phyloP scores from a whole-genome alignment of 2,113 vertebrate genomes.

The Muscicapa adusta region DNA sequence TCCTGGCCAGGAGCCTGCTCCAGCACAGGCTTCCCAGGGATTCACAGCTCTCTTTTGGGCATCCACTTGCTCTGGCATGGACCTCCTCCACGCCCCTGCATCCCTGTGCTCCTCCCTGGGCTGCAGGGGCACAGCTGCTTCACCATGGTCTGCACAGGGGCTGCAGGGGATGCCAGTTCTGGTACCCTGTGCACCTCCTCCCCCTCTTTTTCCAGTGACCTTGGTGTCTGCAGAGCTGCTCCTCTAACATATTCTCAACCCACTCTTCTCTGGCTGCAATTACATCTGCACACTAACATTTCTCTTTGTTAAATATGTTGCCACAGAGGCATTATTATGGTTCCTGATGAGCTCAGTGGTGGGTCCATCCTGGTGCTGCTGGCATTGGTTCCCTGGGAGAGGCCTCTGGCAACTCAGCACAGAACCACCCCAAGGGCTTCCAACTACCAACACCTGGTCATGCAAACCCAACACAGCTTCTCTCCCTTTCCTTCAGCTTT shows the following conservation, averaged over 20 bases:
- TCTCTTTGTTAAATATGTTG: not conserved
- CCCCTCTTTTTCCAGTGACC: not conserved
- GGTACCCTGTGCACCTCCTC: not conserved
- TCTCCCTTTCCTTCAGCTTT: not conserved
- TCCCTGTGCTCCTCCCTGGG: not conserved
- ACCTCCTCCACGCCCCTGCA: not conserved
- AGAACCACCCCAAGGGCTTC: not conserved
- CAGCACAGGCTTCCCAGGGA: not conserved
- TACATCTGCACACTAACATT: not conserved
- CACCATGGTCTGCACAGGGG: accelerated
- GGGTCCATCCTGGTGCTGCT: not conserved
- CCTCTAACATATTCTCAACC: not conserved
- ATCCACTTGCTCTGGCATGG: not conserved
- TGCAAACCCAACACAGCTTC: accelerated
- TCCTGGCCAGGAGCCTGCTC: not conserved
- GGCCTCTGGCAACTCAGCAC: not conserved
- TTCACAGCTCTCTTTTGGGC: not conserved
- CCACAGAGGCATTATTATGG: not conserved
- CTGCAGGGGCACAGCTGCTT: not conserved
- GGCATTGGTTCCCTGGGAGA: not conserved
- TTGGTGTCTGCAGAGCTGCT: not conserved
- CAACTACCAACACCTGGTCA: not conserved
- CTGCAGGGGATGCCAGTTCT: not conserved
- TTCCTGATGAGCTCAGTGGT: not conserved
- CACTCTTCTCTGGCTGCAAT: not conserved